Base-by-base conservation (phyloP, 2,888 invertebrate genomes). In the Sylvicola fuscatus region DNA sequence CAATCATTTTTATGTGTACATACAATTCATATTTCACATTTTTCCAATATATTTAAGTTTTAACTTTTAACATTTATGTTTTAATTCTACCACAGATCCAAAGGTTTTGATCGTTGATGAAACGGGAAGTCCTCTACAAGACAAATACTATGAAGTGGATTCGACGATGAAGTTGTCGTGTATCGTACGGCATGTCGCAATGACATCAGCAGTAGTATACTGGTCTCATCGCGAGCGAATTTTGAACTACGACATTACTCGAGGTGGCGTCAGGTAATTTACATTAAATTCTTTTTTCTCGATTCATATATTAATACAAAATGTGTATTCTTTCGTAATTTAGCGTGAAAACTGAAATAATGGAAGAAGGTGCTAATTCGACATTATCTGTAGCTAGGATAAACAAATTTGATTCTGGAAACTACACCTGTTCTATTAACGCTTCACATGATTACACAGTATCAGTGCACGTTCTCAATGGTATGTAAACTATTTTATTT, bases 71-170 rank as follows among this genome's bases (percentile, higher is more conserved):
- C 27, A 27, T 10, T 11, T 27, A 11, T 27, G 7, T 27, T 27
- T 27, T 27, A 11, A 36, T 45, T 47, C 3, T 47, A 68, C 66
- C 65, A 11, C 37, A 37, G 37, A 38, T 33, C 66, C 67, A 13
- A 62, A 66, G 46, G 65, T 67, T 38, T 57, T 61, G 49, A 66
- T 68, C 43, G 58, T 64, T 33, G 67, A 66, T 45, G 64, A 65
- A 41, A 58, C 62, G 40, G 65, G 65, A 3, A 55, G 60, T 42
- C 58, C 61, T 27, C 52, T 68, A 36, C 59, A 58, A 42, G 65
- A 65, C 47, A 64, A 65, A 46, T 62, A 64, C 48, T 65, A 65
- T 47, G 65, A 66, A 49, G 64, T 62, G 28, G 67, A 66, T 44
- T 65, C 65, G 40, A 65, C 66, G 14, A 56, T 68, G 35, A 65